Percentiles rank a stretch among this genome's conserved stretches.
Conservation (phyloP, 1,140 invertebrate species). For the Plectus sambesii region DNA sequence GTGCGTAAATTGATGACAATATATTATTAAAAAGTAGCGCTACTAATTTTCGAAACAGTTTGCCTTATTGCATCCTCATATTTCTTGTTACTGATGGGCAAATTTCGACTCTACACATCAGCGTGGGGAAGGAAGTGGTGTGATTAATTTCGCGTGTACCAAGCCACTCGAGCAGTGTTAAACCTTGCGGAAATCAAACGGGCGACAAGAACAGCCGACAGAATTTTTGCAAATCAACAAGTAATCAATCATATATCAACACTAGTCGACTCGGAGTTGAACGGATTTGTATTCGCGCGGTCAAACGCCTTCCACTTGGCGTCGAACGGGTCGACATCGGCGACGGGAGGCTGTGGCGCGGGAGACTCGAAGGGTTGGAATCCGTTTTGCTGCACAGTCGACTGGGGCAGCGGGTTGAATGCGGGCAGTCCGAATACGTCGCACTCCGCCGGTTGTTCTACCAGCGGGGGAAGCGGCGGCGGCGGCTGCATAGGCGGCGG, state of each 20-base stretch:
- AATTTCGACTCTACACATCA: too few relatives aligned
- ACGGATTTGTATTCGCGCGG: constrained; percentile 16
- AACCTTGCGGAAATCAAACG: too few relatives aligned
- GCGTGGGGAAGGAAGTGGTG: too few relatives aligned
- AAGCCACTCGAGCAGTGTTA: too few relatives aligned
- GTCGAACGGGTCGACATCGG: constrained; percentile 32
- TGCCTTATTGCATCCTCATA: too few relatives aligned
- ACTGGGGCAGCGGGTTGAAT: constrained; percentile 14
- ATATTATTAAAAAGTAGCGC: too few relatives aligned
- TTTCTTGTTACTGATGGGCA: too few relatives aligned
- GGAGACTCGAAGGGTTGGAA: constrained; percentile 1
- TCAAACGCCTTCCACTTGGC: constrained; percentile 30
- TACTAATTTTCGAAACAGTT: too few relatives aligned
- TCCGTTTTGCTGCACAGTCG: neutral
- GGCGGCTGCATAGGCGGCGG: constrained; percentile 22
- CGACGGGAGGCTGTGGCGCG: neutral
- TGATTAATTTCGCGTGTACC: too few relatives aligned
- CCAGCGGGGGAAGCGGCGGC: constrained; percentile 23
- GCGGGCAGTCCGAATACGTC: constrained; percentile 25
- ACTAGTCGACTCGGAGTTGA: constrained; percentile 13
- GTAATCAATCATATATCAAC: constrained; percentile 16
- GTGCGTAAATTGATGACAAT: too few relatives aligned
- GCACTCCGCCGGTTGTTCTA: constrained; percentile 3
- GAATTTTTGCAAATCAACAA: neutral
- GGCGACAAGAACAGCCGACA: too few relatives aligned